Base-by-base conservation (phyloP, 2,797 vertebrate species). In the Petrocephalus schoutedeni region DNA sequence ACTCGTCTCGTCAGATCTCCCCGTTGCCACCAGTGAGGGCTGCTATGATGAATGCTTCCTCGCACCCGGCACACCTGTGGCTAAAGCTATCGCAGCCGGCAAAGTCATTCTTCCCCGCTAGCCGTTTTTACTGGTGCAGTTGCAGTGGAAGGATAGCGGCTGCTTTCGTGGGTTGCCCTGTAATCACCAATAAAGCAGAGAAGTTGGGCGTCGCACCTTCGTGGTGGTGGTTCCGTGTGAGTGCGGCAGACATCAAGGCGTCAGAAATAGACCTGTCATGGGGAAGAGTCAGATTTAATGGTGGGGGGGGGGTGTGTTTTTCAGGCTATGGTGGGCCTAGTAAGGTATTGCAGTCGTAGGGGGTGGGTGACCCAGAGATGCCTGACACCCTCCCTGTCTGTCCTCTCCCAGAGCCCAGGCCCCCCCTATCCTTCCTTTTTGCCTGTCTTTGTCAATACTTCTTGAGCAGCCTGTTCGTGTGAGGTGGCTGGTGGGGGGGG, bases 381-480 rank as follows among this genome's bases (percentile, higher is more conserved):
- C 23, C 59, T 21, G 21, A 64, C 61, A 67, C 23, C 61, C 61
- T 67, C 61, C 10, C 28, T 67, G 64, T 67, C 12, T 67, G 1
- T 5, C 8, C 16, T 58, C 23, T 19, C 45, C 67, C 32, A 57
- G 6, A 59, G 28, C n/a, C 57, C n/a, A 12, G 85, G n/a, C 28
- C 51, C 85, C 51, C 85, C 89, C 32, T 56, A 1, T 4, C 64
- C 7, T 71, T 21, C n/a, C 51, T 49, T 54, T 14, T n/a, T 21
- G 88, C 90, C 89, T 85, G 36, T 90, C 87, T 71, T 56, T 85
- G 86, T 80, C 80, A 41, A 59, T 89, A 86, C 91, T 86, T 90
- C 89, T 90, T 90, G 92, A 96, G 95, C 94, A 92, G 92, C 90
- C 92, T 85, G 91, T 97, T 77, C 97, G 98, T 97, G 41, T 28